phyloP scores from a whole-genome alignment of 1,140 invertebrate genomes.

The Bombus fervidus region DNA sequence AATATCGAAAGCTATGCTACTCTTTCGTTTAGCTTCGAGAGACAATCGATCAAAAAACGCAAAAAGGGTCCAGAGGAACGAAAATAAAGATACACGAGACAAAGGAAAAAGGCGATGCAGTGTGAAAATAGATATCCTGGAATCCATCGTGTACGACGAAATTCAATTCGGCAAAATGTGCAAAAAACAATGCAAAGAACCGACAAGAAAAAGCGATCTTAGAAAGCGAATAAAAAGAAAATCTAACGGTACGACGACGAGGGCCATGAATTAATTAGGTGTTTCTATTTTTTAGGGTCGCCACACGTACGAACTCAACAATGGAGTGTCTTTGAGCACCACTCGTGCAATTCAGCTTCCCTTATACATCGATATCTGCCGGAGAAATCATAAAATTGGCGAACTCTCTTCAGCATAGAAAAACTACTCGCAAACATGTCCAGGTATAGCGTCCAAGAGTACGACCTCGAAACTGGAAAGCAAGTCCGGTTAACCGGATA shows the following conservation, averaged over 20 bases:
- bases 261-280: constrained; percentile 10
- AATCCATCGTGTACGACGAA: not conserved
- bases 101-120: not conserved
- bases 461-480: constrained; percentile 68
- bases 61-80: not conserved
- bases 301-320: not conserved
- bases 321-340: constrained; percentile 55
- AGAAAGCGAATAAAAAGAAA: not conserved
- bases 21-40: no score
- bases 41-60: no score
- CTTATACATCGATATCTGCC: not conserved
- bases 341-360: constrained; percentile 22
- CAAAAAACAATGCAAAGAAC: not conserved
- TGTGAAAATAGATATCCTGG: constrained; percentile 18
- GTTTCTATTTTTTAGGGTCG: constrained; percentile 50
- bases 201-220: not conserved
- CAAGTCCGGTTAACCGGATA: constrained; percentile 76
- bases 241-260: constrained; percentile 14
- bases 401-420: not conserved
- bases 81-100: not conserved
- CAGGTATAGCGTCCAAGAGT: constrained; percentile 74
- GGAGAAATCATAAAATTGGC: constrained; percentile 9
- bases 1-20: no score
- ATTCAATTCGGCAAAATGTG: not conserved
- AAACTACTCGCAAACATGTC: constrained; percentile 69